Evolutionary conservation across 2,797 vertebrate species (phyloP).

Genomic region (Neosilurus hyrtlii): DNA sequence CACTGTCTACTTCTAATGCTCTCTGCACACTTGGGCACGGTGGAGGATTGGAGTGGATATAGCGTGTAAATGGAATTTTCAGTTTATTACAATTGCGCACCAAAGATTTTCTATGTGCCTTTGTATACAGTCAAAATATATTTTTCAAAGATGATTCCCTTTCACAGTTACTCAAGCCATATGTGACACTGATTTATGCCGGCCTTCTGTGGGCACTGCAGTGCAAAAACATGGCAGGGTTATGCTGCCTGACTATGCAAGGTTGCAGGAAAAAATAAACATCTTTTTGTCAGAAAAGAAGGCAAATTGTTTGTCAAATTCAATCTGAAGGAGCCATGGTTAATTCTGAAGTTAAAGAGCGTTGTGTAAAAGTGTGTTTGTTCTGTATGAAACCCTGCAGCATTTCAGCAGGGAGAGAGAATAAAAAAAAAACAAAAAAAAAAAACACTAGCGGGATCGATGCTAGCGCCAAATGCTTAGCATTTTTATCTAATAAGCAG

Average conservation of each 20-base stretch:
- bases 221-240: conserved; percentile 13
- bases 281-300: background rate
- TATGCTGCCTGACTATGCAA: background rate
- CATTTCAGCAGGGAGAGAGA: conserved; percentile 22
- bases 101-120: conserved; percentile 2
- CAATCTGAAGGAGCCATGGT: conserved; percentile 18
- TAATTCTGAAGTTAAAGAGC: conserved; percentile 23
- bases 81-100: conserved; percentile 19
- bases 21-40: conserved; percentile 5
- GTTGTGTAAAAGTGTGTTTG: conserved; percentile 14
- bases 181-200: conserved; percentile 19
- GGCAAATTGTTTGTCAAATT: background rate
- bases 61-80: conserved; percentile 29
- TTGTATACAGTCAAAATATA: background rate
- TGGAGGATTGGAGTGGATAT: conserved; percentile 13
- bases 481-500: conserved; percentile 37
- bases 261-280: conserved; percentile 10
- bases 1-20: conserved; percentile 21
- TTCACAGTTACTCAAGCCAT: background rate
- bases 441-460: conserved; percentile 21
- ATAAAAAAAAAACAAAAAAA: background rate
- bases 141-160: conserved; percentile 17
- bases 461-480: conserved; percentile 36
- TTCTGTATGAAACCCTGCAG: conserved; percentile 3
- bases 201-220: conserved; percentile 27